Conservation (phyloP, 1,140 invertebrate species). For the Apis florea region DNA sequence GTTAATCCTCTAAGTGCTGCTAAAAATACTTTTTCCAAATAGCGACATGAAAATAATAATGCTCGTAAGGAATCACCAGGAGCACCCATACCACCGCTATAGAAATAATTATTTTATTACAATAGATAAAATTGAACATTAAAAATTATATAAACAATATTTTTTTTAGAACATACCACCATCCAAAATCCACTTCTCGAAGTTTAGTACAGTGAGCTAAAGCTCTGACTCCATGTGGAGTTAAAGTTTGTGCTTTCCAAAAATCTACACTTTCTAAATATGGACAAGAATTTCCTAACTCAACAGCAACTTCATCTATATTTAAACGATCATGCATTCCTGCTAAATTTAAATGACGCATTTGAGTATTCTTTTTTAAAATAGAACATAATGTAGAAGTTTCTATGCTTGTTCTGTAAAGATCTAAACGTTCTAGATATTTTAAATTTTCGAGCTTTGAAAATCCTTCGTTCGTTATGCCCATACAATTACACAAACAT, state of each 20-base stretch:
- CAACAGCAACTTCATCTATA: slow-evolving; percentile 87
- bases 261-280: slow-evolving; percentile 89
- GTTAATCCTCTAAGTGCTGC: slow-evolving; percentile 88
- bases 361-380: slow-evolving; percentile 83
- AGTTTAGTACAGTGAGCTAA: slow-evolving; percentile 86
- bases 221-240: slow-evolving; percentile 85
- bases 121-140: slow-evolving; percentile 6
- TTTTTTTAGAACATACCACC: slow-evolving; percentile 86
- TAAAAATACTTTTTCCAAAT: slow-evolving; percentile 88
- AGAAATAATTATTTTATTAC: slow-evolving; percentile 42
- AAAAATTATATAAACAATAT: slow-evolving; percentile 4
- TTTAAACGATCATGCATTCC: slow-evolving; percentile 81
- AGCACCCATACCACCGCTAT: slow-evolving; percentile 79
- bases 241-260: slow-evolving; percentile 91
- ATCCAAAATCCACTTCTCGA: slow-evolving; percentile 93
- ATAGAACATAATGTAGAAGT: slow-evolving; percentile 84
- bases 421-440: slow-evolving; percentile 87
- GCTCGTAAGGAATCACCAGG: slow-evolving; percentile 79
- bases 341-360: slow-evolving; percentile 87
- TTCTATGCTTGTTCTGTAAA: slow-evolving; percentile 87
- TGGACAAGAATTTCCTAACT: slow-evolving; percentile 84
- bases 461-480: slow-evolving; percentile 83
- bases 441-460: slow-evolving; percentile 82
- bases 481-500: slow-evolving; percentile 83
- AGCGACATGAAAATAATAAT: slow-evolving; percentile 82